These are phyloP conservation scores for Amiota mariae DNA, from an alignment of 2,888 invertebrate species.

Conservation along the genomic window DNA sequence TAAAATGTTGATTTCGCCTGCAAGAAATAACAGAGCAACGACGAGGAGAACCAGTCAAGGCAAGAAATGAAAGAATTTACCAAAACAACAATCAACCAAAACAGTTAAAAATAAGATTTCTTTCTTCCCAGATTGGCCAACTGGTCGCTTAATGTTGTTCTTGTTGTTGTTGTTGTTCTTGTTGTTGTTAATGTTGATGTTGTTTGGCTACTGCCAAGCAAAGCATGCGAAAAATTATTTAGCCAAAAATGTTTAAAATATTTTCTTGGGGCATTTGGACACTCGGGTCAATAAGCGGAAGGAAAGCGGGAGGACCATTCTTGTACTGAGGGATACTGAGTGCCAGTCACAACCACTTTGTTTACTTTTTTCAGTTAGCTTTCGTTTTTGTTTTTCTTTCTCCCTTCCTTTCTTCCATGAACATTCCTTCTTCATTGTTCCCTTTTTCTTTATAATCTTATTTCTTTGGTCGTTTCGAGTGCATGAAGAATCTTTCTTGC, in stretches of 20 bases:
- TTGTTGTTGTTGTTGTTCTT: slow-evolving; percentile 18
- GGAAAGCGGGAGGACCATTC: not conserved
- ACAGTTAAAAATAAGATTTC: slow-evolving; percentile 13
- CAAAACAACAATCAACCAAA: not conserved
- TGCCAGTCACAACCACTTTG: too few species aligned
- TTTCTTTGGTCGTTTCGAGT: not conserved
- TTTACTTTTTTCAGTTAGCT: too few species aligned
- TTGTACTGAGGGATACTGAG: too few species aligned
- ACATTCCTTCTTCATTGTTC: not conserved
- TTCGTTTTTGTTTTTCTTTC: not conserved
- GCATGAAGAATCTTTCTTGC: not conserved
- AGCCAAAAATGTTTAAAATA: not conserved
- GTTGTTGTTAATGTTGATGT: slow-evolving; percentile 20
- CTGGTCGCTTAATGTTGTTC: slow-evolving; percentile 10
- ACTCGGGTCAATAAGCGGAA: not conserved
- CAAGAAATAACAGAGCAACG: not conserved
- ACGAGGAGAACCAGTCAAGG: not conserved
- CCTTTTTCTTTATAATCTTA: too few species aligned
- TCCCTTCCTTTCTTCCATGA: not conserved
- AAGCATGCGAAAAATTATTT: slow-evolving; percentile 68
- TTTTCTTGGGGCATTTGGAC: not conserved
- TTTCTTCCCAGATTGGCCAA: slow-evolving; percentile 27
- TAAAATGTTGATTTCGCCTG: not conserved
- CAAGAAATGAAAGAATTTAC: slow-evolving; percentile 3
- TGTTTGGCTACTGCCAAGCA: slow-evolving; percentile 55